Evolutionary conservation across 2,888 invertebrate species (phyloP).

Genomic region (Ophion slaviceki): DNA sequence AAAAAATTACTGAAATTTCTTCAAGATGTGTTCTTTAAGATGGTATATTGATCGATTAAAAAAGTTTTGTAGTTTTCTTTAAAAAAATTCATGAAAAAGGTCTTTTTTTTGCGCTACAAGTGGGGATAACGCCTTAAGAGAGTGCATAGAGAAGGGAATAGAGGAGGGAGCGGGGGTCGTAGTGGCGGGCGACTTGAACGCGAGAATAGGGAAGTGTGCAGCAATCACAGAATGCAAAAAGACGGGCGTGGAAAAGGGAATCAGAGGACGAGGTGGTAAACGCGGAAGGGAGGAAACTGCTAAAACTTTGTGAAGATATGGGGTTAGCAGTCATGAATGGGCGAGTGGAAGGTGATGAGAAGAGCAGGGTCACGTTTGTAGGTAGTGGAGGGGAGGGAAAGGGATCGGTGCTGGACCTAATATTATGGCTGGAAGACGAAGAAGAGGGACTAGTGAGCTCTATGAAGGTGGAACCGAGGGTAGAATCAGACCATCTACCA

Average conservation of each 20-base stretch:
- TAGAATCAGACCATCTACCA: slow-evolving; percentile 19
- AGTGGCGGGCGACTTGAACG: slow-evolving; percentile 30
- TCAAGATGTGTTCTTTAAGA: too few species aligned
- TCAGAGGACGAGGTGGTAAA: slow-evolving; percentile 5
- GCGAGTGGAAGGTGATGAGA: slow-evolving; percentile 26
- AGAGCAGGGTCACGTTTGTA: slow-evolving; percentile 32
- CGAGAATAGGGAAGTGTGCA: too few species aligned
- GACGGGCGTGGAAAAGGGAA: neutral
- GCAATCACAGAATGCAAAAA: too few species aligned
- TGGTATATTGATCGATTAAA: too few species aligned
- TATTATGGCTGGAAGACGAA: neutral
- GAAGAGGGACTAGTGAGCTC: neutral
- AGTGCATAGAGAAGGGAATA: neutral
- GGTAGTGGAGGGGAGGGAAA: neutral
- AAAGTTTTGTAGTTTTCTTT: too few species aligned
- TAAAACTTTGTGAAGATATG: neutral
- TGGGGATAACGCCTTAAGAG: too few species aligned
- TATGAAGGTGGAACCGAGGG: slow-evolving; percentile 21
- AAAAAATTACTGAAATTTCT: too few species aligned
- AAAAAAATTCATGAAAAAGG: too few species aligned
- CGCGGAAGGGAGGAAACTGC: neutral
- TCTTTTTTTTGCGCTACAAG: too few species aligned
- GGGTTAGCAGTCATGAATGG: too few species aligned
- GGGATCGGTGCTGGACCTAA: neutral
- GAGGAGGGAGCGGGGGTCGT: slow-evolving; percentile 5